Percentiles rank a stretch among this genome's conserved stretches.
These are phyloP conservation scores for Cryptophagus acutangulus DNA, from an alignment of 2,888 invertebrate genomes.

Conservation along the genomic window DNA sequence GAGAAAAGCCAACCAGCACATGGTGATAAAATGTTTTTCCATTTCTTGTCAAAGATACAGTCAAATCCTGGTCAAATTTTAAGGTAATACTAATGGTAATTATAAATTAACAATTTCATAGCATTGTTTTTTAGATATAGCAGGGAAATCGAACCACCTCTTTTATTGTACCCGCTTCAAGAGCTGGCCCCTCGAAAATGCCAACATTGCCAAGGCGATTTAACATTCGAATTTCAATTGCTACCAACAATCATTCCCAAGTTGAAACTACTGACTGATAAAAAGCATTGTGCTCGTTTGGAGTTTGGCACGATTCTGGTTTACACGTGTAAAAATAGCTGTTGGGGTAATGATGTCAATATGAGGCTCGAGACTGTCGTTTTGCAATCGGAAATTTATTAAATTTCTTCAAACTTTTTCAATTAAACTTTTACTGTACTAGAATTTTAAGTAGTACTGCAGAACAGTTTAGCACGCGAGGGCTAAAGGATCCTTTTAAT, in stretches of 20 bases:
- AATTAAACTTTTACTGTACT: too few species aligned
- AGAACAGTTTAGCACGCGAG: too few species aligned
- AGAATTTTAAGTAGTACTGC: too few species aligned
- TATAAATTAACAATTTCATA: background rate
- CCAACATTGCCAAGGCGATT: conserved; percentile 64
- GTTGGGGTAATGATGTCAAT: conserved; percentile 70
- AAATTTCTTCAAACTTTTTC: conserved; percentile 9
- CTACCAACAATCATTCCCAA: conserved; percentile 74
- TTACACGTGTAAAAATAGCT: conserved; percentile 78
- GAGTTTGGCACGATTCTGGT: conserved; percentile 86
- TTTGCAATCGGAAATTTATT: conserved; percentile 65
- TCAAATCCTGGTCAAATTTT: conserved; percentile 77
- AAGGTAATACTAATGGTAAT: conserved; percentile 52
- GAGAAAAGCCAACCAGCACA: conserved; percentile 75
- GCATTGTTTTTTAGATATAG: conserved; percentile 60
- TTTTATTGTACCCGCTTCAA: conserved; percentile 63
- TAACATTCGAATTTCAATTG: conserved; percentile 78
- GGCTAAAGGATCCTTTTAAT: too few species aligned
- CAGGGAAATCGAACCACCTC: conserved; percentile 60
- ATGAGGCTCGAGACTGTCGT: conserved; percentile 66
- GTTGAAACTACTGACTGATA: conserved; percentile 55
- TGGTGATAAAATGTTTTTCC: conserved; percentile 77
- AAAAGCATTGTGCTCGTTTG: conserved; percentile 52
- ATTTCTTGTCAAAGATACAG: conserved; percentile 68
- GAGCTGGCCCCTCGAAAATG: conserved; percentile 55